Base-by-base conservation (phyloP, 92 coral and sea anemone species). In the Palythoa caribaeorum region DNA sequence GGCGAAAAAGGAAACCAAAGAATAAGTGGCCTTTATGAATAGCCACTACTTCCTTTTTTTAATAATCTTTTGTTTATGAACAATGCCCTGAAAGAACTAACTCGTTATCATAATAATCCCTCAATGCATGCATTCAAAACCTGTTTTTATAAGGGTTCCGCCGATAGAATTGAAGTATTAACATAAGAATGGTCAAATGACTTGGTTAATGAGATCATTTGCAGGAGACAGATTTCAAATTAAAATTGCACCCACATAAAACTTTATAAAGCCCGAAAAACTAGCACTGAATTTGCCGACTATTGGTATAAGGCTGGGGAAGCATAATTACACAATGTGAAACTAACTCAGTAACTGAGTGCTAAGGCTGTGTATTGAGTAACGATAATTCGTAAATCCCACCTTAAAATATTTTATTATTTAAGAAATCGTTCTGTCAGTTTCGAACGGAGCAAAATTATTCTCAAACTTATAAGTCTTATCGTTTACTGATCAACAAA, bases 1-100 rank as follows among this genome's bases (percentile, higher is more conserved):
- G 98, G 98, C 94, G 81, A 38, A 83, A 87, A 80, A 95, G 95
- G 92, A 94, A 83, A 88, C 91, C 83, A 36, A 47, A 70, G 92
- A 94, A 90, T 93, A 95, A 95, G 93, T 93, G 94, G 92, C 93
- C 91, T 93, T 95, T 92, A 93, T 95, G 96, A 95, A 95, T 90
- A 88, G 84, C 76, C 84, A 83, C 88, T 86, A 92, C 96, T 93
- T 95, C 98, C 98, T 88, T 89, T 93, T 88, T 88, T 87, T 93
- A 95, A 93, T 95, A 93, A 95, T 92, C 98, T 87, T 95, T 95
- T 95, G 98, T 95, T 93, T 92, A 94, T 80, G 79, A 89, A 95
- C 98, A 95, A 94, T 93, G 79, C 89, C 72, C 48, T 88, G 85
- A 92, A 92, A 92, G 92, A 81, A 86, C 90, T 66, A 36, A 35